Conservation (phyloP, 2,113 vertebrate genomes). For the Gopherus flavomarginatus region DNA sequence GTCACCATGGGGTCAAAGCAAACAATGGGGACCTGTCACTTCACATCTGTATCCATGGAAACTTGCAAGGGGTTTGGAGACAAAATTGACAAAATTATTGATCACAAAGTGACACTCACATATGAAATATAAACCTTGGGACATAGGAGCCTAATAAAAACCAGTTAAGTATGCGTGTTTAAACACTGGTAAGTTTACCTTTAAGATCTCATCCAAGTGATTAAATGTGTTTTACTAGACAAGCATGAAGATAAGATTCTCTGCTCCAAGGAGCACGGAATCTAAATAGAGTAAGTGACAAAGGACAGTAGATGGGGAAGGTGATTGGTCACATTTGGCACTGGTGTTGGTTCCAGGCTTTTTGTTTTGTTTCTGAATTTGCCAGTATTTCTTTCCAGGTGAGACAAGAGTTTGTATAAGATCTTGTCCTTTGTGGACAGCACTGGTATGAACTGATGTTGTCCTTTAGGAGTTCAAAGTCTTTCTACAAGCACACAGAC, state of each 20-base stretch:
- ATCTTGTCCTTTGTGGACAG: not conserved
- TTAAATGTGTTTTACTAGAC: not conserved
- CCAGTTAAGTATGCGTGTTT: not conserved
- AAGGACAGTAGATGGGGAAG: not conserved
- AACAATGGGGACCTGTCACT: not conserved
- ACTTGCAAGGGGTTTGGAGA: slow-evolving; percentile 45
- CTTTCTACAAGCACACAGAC: too few relatives aligned
- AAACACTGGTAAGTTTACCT: not conserved
- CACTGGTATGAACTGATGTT: fast-evolving
- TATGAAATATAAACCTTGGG: not conserved
- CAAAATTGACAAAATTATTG: slow-evolving; percentile 61
- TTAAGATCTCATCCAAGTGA: not conserved
- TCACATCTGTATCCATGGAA: slow-evolving; percentile 55
- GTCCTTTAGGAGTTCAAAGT: fast-evolving
- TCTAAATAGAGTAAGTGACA: not conserved
- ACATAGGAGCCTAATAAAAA: not conserved
- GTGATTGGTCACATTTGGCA: not conserved
- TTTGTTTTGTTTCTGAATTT: not conserved
- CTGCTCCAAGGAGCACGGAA: not conserved
- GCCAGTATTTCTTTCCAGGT: fast-evolving
- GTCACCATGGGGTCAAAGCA: slow-evolving; percentile 6
- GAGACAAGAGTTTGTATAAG: not conserved
- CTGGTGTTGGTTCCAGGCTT: not conserved
- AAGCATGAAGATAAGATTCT: not conserved
- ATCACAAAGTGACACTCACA: slow-evolving; percentile 25